Base-by-base conservation (phyloP, 2,888 invertebrate species). In the Orthosia cruda region DNA sequence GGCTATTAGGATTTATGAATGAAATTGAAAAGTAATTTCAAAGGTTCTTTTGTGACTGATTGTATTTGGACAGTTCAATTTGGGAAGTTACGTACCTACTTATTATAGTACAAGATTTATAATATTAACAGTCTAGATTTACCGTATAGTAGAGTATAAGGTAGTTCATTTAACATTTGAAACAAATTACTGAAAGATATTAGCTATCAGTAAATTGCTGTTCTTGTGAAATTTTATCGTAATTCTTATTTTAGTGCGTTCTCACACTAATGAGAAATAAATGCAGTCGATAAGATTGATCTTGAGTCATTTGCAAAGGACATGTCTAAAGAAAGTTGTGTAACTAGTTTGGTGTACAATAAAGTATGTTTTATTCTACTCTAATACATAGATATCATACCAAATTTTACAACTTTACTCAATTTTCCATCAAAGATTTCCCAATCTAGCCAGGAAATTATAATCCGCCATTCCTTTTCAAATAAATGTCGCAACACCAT, bases 401-500 rank as follows among this genome's bases (percentile, higher is more conserved):
- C 40, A 9, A 40, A 40, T 40, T 40, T 9, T 4, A 9, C 40
- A 40, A 40, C 40, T 9, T 40, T 20, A 13, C 13, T 9, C 13
- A 20, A 54, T 15, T 4, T 32, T 57, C 20, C 23, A 40, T 45
- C 3, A 2, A 23, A 23, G 1, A 54, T 75, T 55, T 81, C 61
- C 0, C 20, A 81, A 74, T 40, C 18, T 5, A 7, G 23, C 23
- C 32, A 75, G 61, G 75, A 74, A 76, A 81, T 55, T 11, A 50
- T 49, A 61, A 81, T 55, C 45, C 54, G 49, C 26, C 26, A 55
- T 75, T 81, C 81, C 75, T 81, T 75, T 75, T 20, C 15, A 75
- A 74, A 49, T 45, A 55, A 76, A 61, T 81, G 57, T 70, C 70
- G 57, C 67, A 85, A 82, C 52, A 64, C 59, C 47, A 77, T 82